Evolutionary conservation across 1,140 invertebrate species (phyloP), one percentile per base, ranked within the genome.

Genomic region (Elysia chlorotica): DNA sequence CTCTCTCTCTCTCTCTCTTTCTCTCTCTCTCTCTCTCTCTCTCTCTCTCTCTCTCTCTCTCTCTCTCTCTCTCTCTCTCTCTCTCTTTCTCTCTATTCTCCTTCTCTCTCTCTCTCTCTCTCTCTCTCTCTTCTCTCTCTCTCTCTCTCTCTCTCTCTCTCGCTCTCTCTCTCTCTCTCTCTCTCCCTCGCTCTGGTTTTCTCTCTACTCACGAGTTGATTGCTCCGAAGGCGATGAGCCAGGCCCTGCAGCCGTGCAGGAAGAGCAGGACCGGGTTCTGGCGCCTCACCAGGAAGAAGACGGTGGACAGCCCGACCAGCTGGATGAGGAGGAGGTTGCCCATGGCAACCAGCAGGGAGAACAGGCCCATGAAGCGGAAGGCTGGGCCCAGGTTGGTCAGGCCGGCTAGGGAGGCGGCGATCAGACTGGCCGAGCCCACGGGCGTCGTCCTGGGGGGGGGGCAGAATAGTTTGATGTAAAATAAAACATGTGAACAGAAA

Each of bases 241-340:
- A 94, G 65, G 95, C 92, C 83, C 95, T 93, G 68, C 93, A 90
- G 69, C 96, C 90, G 74, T 92, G 92, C 82, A 91, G 90, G 87
- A 96, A 95, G 88, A 96, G 96, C 82, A 91, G 92, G 88, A 93
- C 94, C 2, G 96, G 96, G 88, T 98, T 97, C 85, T 93, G 92
- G 74, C 92, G 89, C 38, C 96, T 90, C 77, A 96, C 90, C 66
- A 93, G 82, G 83, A 95, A 93, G 85, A 97, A 96, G 81, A 97
- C 92, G 21, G 92, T 76, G 73, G 93, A 92, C 89, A 97, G 92
- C 72, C 97, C 91, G 33, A 97, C 87, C n/a, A 96, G 89, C 82
- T 96, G 94, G 87, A 97, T 96, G 78, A 97, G 89, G 76, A 94
- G 90, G 21, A 97, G 92, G 48, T 95, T 96, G 19, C 93, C 85